Percentiles rank a stretch among this genome's conserved stretches.
Evolutionary conservation across 2,888 invertebrate species (phyloP).

Genomic region (Pseudococcus longispinus): DNA sequence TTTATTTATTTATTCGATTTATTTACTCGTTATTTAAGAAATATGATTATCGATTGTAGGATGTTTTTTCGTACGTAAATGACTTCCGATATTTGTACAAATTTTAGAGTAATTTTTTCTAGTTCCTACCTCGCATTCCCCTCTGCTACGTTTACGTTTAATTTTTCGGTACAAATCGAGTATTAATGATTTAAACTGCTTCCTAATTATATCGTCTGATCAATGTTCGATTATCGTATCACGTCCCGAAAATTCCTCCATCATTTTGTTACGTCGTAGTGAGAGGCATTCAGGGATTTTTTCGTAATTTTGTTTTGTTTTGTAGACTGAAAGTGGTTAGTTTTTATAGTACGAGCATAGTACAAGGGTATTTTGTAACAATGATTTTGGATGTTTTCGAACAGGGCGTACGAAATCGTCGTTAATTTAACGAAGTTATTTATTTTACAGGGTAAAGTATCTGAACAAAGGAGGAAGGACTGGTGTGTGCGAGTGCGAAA

Average conservation of each 20-base stretch:
- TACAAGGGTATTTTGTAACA: slow-evolving; percentile 3
- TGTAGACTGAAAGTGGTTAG: not conserved
- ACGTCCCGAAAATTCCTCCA: not conserved
- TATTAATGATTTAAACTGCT: not conserved
- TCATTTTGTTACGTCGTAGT: slow-evolving; percentile 18
- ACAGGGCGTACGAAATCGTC: not conserved
- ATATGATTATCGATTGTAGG: not conserved
- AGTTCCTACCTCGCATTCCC: slow-evolving; percentile 17
- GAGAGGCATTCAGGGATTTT: slow-evolving; percentile 30
- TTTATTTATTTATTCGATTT: not conserved
- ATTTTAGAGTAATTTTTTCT: not conserved
- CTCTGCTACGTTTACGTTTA: not conserved
- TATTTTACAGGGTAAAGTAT: slow-evolving; percentile 49
- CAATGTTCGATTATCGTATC: not conserved
- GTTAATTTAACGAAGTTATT: slow-evolving; percentile 49
- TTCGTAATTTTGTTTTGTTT: not conserved
- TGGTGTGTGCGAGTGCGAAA: not conserved
- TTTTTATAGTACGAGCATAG: not conserved
- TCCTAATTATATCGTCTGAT: not conserved
- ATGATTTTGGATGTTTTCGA: slow-evolving; percentile 22
- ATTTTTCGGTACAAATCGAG: not conserved
- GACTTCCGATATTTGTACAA: not conserved
- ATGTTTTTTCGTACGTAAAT: not conserved
- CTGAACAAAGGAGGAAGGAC: slow-evolving; percentile 47
- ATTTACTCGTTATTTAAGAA: not conserved